Evolutionary conservation across 2,797 vertebrate species (phyloP).

Genomic region (Myiotriccus ornatus): DNA sequence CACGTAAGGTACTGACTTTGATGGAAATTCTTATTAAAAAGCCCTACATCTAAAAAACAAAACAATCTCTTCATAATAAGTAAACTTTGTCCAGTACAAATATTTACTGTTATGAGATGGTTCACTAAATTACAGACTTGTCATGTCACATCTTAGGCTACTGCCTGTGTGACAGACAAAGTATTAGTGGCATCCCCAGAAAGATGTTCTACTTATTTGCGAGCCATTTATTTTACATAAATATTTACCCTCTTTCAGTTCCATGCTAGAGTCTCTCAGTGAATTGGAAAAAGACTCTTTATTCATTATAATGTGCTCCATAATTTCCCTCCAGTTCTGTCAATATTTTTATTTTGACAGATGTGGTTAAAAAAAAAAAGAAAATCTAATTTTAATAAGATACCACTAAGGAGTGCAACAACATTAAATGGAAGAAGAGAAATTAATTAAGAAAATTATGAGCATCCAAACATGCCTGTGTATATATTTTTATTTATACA

Average conservation of each 20-base stretch:
- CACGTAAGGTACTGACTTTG: background rate
- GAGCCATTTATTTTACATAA: background rate
- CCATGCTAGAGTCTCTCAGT: background rate
- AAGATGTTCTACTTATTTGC: constrained; percentile 10
- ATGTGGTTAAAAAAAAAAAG: background rate
- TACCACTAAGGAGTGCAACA: background rate
- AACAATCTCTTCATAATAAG: background rate
- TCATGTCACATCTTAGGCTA: constrained; percentile 6
- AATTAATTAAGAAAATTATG: constrained; percentile 27
- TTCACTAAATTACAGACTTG: constrained; percentile 41
- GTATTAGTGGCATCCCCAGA: background rate
- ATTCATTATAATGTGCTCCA: background rate
- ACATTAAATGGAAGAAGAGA: constrained; percentile 11
- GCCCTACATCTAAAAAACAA: background rate
- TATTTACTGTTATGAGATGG: constrained; percentile 38
- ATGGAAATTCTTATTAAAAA: constrained; percentile 20
- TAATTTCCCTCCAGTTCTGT: background rate
- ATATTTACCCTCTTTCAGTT: background rate
- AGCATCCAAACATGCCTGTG: background rate
- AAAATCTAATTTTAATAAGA: background rate
- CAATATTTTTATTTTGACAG: constrained; percentile 38
- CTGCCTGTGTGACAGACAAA: constrained; percentile 2
- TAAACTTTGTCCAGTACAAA: constrained; percentile 35
- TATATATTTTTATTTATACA: background rate
- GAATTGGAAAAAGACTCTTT: constrained; percentile 2